These are phyloP conservation scores for Diadromus collaris DNA, from an alignment of 2,888 invertebrate genomes.

Conservation along the genomic window DNA sequence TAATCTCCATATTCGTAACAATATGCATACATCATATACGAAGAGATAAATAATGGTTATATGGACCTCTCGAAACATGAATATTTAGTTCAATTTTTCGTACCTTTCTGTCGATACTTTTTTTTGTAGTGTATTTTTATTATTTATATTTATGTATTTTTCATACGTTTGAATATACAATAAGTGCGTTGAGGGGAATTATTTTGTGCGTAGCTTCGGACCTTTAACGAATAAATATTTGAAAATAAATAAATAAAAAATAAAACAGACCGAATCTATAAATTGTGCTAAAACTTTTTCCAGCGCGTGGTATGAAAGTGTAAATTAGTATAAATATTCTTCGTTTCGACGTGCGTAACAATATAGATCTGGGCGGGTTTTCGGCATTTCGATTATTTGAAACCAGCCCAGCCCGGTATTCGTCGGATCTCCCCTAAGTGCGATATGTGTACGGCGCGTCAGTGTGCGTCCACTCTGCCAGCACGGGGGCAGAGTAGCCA, in stretches of 20 bases:
- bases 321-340: not conserved
- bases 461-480: not conserved
- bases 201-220: slow-evolving; percentile 32
- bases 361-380: not conserved
- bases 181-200: slow-evolving; percentile 38
- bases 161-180: slow-evolving; percentile 24
- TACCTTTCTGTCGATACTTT: slow-evolving; percentile 11
- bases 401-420: not conserved
- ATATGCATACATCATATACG: not conserved
- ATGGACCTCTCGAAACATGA: slow-evolving; percentile 33
- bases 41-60: not conserved
- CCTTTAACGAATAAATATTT: slow-evolving; percentile 49
- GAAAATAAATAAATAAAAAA: too few species aligned
- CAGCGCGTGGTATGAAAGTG: not conserved
- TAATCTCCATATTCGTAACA: too few species aligned
- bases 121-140: not conserved
- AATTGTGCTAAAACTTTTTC: not conserved
- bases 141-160: slow-evolving; percentile 4
- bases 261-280: not conserved
- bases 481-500: not conserved
- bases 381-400: not conserved
- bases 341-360: not conserved
- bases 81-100: slow-evolving; percentile 35
- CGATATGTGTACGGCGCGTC: not conserved
- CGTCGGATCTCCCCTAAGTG: not conserved